phyloP scores from a whole-genome alignment of 1,140 invertebrate genomes.

The Zaprionus vittiger region DNA sequence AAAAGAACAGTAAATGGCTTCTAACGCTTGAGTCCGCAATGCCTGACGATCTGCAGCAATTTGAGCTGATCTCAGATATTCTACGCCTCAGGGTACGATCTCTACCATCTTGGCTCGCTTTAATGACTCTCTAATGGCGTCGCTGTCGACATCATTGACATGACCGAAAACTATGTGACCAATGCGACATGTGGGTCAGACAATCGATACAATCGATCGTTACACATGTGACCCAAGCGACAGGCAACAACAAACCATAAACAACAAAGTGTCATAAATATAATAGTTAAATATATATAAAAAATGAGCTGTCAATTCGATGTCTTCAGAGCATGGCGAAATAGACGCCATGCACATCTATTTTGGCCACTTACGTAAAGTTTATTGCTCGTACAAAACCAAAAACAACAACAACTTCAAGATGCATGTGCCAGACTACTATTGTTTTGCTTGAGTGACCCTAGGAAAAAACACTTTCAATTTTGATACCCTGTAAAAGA shows the following conservation, averaged over 20 bases:
- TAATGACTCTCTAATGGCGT: slow-evolving; percentile 69
- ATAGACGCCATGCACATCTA: slow-evolving; percentile 19
- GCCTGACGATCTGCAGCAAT: slow-evolving; percentile 32
- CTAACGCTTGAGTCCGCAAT: slow-evolving; percentile 39
- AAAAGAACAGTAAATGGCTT: slow-evolving; percentile 68
- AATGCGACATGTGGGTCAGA: slow-evolving; percentile 67
- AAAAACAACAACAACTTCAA: slow-evolving; percentile 3
- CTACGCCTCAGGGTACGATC: slow-evolving; percentile 41
- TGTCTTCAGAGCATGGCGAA: slow-evolving; percentile 12
- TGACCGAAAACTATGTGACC: slow-evolving; percentile 18
- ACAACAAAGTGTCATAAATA: slow-evolving; percentile 55
- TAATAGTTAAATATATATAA: slow-evolving; percentile 39
- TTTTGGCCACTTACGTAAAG: slow-evolving; percentile 40
- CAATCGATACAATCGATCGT: slow-evolving; percentile 27
- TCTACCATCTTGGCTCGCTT: slow-evolving; percentile 53
- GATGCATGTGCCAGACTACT: slow-evolving; percentile 29
- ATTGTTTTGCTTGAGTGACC: slow-evolving; percentile 34
- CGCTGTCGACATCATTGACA: background rate
- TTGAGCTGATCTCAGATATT: slow-evolving; percentile 21
- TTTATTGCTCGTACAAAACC: slow-evolving; percentile 42
- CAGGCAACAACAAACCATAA: background rate
- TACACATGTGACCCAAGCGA: slow-evolving; percentile 14
- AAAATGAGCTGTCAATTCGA: slow-evolving; percentile 64
- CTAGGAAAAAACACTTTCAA: slow-evolving; percentile 60
- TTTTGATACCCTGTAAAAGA: slow-evolving; percentile 40